Evolutionary conservation across 1,140 invertebrate species (phyloP), one percentile per base, ranked within the genome.

Genomic region (Drepana arcuata): DNA sequence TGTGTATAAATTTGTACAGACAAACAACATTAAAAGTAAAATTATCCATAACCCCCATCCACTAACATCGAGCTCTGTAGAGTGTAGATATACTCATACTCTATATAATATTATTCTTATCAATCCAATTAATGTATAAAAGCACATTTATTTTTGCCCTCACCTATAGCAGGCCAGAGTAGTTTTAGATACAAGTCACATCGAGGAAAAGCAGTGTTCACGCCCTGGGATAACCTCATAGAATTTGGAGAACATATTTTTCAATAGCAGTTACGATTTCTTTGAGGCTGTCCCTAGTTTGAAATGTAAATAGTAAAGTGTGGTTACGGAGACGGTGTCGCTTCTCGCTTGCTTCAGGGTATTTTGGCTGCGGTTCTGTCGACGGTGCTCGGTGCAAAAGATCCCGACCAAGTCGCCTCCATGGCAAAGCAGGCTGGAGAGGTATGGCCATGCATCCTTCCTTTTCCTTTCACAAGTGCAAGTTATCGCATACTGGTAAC

Each of bases 361-460:
- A 90, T 95, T 85, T 90, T 96, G 88, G 91, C 92, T 71, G 92
- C 92, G 81, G 90, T 95, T 75, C 88, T 96, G 82, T 92, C 92
- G 66, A 90, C 92, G 78, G 87, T 95, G 85, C 89, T 95, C 78
- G 93, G 93, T 86, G 88, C 91, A 79, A 92, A 92, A 88, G 91
- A 95, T 86, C 92, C 92, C 63, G 90, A 93, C 78, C 92, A 94
- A 84, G 91, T 95, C 66, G 90, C 92, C 83, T 90, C 90, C 78
- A 93, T 95, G 91, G 93, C 93, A 85, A 94, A 94, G 86, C 93
- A 96, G 85, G 93, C 93, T 79, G 92, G 93, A 80, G 93, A 96
- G 92, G 94, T 95, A 91, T 88, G 90, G n/a, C 87, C 47, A 52
- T 63, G 56, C 63, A 70, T 56, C 69, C 65, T 77, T 69, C 70